Conservation (phyloP, 2,113 vertebrate genomes). For the Polypterus bichir region DNA sequence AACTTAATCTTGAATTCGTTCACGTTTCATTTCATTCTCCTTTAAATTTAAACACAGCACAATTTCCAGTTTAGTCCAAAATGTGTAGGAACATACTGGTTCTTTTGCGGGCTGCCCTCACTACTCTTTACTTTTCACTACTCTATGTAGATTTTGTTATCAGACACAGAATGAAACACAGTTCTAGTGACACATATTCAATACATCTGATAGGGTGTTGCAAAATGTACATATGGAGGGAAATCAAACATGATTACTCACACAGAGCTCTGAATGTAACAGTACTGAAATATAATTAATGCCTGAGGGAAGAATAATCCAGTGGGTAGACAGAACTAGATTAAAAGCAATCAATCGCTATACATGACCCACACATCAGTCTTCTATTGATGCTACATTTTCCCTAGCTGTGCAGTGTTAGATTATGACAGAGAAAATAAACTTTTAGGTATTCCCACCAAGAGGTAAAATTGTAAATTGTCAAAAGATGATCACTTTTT, state of each 20-base stretch:
- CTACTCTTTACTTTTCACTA: too few relatives aligned
- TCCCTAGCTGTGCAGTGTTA: too few relatives aligned
- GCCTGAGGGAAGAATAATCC: conserved; percentile 38
- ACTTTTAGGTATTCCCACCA: too few relatives aligned
- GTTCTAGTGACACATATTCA: conserved; percentile 47
- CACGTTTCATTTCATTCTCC: conserved; percentile 3
- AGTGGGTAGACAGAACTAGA: conserved; percentile 37
- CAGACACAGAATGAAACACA: conserved; percentile 29
- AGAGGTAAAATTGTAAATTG: too few relatives aligned
- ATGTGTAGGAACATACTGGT: too few relatives aligned
- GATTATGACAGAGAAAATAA: too few relatives aligned
- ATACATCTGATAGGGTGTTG: conserved; percentile 45
- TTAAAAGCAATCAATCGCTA: conserved; percentile 45
- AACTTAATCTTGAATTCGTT: not conserved
- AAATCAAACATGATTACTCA: conserved; percentile 41
- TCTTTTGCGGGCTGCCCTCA: too few relatives aligned
- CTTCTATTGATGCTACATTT: too few relatives aligned
- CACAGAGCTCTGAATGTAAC: conserved; percentile 35
- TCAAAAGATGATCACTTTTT: too few relatives aligned
- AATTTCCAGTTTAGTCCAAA: too few relatives aligned
- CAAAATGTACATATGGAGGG: conserved; percentile 27
- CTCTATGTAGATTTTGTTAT: too few relatives aligned
- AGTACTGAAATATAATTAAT: conserved; percentile 53
- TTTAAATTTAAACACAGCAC: not conserved
- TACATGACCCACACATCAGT: not conserved